A percentile compares a stretch with the other conserved stretches of the same genome.
phyloP scores from a whole-genome alignment of 30 jellyfish, hydroid and myxozoan species.

The Aurelia aurita complex sp. Pacific region DNA sequence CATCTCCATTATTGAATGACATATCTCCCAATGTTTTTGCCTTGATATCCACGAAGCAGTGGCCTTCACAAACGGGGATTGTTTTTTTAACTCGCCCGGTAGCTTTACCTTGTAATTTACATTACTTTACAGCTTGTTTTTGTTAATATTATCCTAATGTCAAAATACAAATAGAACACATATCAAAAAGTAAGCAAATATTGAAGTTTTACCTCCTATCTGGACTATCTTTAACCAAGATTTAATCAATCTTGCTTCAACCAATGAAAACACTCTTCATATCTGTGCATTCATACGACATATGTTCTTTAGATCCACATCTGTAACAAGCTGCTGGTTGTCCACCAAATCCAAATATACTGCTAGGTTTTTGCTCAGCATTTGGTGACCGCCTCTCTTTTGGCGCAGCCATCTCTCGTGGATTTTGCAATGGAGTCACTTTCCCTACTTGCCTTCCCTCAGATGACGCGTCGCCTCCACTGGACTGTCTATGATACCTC shows the following conservation, averaged over 20 bases:
- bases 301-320: slow-evolving; percentile 7
- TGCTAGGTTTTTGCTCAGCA: neutral
- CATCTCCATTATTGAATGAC: too few relatives aligned
- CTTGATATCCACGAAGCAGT: too few relatives aligned
- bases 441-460: too few relatives aligned
- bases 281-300: slow-evolving; percentile 20
- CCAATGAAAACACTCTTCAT: slow-evolving; percentile 6
- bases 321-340: neutral
- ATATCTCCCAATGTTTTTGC: too few relatives aligned
- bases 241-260: neutral
- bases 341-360: slow-evolving; percentile 1
- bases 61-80: too few relatives aligned
- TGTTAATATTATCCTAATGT: too few relatives aligned
- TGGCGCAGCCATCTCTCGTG: slow-evolving; percentile 24
- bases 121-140: too few relatives aligned
- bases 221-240: neutral
- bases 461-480: too few relatives aligned
- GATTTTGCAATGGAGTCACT: neutral
- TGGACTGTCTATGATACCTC: too few relatives aligned
- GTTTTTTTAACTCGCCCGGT: too few relatives aligned
- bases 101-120: too few relatives aligned
- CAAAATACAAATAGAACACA: too few relatives aligned
- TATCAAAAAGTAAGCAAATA: neutral
- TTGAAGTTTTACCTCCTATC: neutral
- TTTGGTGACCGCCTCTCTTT: neutral